Base-by-base conservation (phyloP, 2,113 vertebrate genomes). In the Bujurquina vittata region DNA sequence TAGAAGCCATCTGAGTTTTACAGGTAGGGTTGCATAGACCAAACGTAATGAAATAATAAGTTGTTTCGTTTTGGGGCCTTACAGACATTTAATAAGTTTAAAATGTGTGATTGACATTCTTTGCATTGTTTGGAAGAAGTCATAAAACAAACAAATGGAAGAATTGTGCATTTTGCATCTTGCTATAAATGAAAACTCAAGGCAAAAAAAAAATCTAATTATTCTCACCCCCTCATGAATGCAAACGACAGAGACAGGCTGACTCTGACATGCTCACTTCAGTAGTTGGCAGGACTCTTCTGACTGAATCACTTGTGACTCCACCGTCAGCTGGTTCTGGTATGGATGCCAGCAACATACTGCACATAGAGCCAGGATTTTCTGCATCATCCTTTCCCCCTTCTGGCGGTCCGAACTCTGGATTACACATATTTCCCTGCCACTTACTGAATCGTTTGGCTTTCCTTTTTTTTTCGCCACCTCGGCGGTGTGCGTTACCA, bases 331-430 rank as follows among this genome's bases (percentile, higher is more conserved):
- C 87, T 89, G 84, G 72, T 61, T 49, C 72, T n/a, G 10, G 33
- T 35, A 6, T 59, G 11, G 75, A 79, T 81, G 86, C 89, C 87
- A 89, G 63, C 40, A 75, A 9, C 87, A 84, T 62, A 55, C 76
- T 57, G 52, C 43, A 33, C 49, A 60, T 11, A 79, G 61, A 77
- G 89, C 92, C 90, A 91, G 91, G 90, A 83, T 86, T 90, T 92
- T 92, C 84, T 90, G 81, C 89, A 84, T 94, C 92, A 93, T 87
- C 75, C 75, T 89, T 88, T 89, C 84, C 85, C 67, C 49, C 23
- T 11, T 60, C 40, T 35, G 1, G 3, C 60, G 33, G 40, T 37
- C 74, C 80, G 77, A 77, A 7, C 29, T 57, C 73, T 83, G 77
- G 78, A 84, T 88, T 77, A 85, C 88, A 90, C 33, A 81, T 83